A percentile compares a stretch with the other conserved stretches of the same genome.
phyloP scores from a whole-genome alignment of 2,113 vertebrate species.

The Phalacrocorax aristotelis region DNA sequence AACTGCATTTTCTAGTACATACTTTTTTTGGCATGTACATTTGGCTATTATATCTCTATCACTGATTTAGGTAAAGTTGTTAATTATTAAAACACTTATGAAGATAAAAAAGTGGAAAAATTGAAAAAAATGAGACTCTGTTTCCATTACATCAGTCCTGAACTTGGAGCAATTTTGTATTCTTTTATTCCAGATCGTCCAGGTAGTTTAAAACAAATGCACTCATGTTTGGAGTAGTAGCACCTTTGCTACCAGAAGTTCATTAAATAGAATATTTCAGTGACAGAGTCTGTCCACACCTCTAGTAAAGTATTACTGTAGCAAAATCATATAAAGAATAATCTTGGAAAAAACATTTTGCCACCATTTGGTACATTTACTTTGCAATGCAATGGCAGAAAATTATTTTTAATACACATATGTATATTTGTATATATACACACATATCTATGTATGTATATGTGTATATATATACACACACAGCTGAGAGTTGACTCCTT shows the following conservation, averaged over 20 bases:
- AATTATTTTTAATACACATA: not conserved
- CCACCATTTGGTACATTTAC: not conserved
- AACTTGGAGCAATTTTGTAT: not conserved
- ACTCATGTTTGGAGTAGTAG: not conserved
- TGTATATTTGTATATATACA: too few relatives aligned
- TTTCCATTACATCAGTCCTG: not conserved
- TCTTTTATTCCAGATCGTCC: not conserved
- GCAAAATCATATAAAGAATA: not conserved
- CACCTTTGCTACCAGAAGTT: not conserved
- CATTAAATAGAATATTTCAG: not conserved
- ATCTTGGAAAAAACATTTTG: not conserved
- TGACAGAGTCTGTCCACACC: not conserved
- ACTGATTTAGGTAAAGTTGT: not conserved
- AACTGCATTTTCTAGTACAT: not conserved
- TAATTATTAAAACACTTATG: not conserved
- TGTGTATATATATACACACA: too few relatives aligned
- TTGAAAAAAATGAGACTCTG: fast-evolving
- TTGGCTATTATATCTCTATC: not conserved
- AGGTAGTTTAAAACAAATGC: not conserved
- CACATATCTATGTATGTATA: too few relatives aligned
- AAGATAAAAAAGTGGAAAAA: not conserved
- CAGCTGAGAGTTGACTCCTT: not conserved
- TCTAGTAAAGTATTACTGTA: not conserved
- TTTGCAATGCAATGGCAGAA: not conserved
- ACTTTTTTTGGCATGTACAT: not conserved